phyloP scores from a whole-genome alignment of 1,140 invertebrate species.

The Maconellicoccus hirsutus region DNA sequence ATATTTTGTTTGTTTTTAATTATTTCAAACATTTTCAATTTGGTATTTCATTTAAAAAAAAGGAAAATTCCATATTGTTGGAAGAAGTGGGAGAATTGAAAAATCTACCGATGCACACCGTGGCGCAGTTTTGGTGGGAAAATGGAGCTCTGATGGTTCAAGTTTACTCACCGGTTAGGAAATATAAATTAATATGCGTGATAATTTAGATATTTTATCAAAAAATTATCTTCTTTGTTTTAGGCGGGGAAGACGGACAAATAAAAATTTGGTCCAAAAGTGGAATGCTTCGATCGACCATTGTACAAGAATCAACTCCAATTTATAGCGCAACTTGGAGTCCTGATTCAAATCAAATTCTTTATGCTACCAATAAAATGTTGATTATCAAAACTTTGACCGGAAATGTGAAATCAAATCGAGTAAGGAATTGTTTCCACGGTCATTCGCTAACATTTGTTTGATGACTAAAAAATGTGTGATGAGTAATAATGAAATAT shows the following conservation, averaged over 20 bases:
- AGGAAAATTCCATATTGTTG: conserved; percentile 82
- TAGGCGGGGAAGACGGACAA: conserved; percentile 89
- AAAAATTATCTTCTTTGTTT: too few relatives aligned
- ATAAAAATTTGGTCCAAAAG: conserved; percentile 94
- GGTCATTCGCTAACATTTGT: too few relatives aligned
- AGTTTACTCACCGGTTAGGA: conserved; percentile 68
- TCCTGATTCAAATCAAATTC: conserved; percentile 66
- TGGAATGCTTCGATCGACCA: conserved; percentile 84
- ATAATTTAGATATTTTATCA: too few relatives aligned
- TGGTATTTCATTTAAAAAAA: not conserved
- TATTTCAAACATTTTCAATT: conserved; percentile 22
- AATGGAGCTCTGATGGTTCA: conserved; percentile 88
- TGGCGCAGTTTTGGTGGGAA: conserved; percentile 70
- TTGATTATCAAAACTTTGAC: conserved; percentile 83
- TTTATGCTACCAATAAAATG: conserved; percentile 71
- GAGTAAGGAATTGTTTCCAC: conserved; percentile 36
- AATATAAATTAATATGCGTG: too few relatives aligned
- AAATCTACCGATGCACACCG: conserved; percentile 85
- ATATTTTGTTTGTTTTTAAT: conserved; percentile 30
- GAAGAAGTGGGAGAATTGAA: conserved; percentile 79
- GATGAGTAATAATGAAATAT: too few relatives aligned
- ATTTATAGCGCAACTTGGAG: conserved; percentile 81
- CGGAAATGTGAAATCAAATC: conserved; percentile 71
- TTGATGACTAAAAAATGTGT: not conserved
- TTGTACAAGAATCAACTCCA: conserved; percentile 64